Conservation (phyloP, 2,888 invertebrate genomes). For the Cyaniris semiargus region DNA sequence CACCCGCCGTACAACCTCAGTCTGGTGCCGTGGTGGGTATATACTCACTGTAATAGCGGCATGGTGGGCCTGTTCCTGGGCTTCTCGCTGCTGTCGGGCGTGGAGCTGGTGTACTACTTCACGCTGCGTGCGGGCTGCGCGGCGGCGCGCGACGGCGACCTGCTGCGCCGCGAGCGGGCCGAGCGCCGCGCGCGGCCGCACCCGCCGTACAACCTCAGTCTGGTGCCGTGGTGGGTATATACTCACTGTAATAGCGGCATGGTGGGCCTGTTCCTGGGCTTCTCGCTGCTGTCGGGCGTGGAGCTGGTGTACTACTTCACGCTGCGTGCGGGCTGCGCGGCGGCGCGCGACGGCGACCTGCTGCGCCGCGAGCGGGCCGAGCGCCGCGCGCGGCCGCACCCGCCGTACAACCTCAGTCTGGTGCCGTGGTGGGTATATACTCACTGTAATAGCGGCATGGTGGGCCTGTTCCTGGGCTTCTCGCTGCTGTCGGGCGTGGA, state of each 20-base stretch:
- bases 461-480: constrained; percentile 86
- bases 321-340: constrained; percentile 84
- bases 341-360: constrained; percentile 71
- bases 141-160: constrained; percentile 73
- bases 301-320: constrained; percentile 90
- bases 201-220: constrained; percentile 70
- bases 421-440: not conserved
- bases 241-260: constrained; percentile 65
- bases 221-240: constrained; percentile 39
- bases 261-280: constrained; percentile 85
- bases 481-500: constrained; percentile 88
- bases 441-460: constrained; percentile 70
- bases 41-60: constrained; percentile 55
- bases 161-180: constrained; percentile 68
- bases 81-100: constrained; percentile 87
- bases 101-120: constrained; percentile 89
- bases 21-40: constrained; percentile 65
- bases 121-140: constrained; percentile 85
- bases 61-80: constrained; percentile 85
- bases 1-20: constrained; percentile 72
- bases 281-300: constrained; percentile 87
- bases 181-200: constrained; percentile 64
- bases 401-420: constrained; percentile 70
- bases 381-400: constrained; percentile 61
- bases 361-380: constrained; percentile 72